A percentile compares a stretch with the other conserved stretches of the same genome.
phyloP scores from a whole-genome alignment of 2,888 invertebrate species.

The Meganola albula region DNA sequence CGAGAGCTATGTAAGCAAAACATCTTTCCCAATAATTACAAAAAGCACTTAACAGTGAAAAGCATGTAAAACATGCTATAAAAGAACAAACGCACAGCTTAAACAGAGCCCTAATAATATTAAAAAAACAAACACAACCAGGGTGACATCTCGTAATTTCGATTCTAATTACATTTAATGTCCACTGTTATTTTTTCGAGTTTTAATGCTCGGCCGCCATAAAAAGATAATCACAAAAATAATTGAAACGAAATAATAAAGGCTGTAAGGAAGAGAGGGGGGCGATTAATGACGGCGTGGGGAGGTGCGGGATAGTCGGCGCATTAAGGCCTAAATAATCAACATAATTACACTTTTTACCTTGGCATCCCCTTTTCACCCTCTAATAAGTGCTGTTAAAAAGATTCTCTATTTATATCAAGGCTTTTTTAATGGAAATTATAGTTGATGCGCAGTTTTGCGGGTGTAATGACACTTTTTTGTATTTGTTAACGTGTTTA shows the following conservation, averaged over 20 bases:
- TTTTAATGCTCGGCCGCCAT: conserved; percentile 73
- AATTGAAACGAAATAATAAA: conserved; percentile 78
- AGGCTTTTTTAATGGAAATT: conserved; percentile 33
- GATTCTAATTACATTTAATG: conserved; percentile 74
- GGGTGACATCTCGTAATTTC: conserved; percentile 70
- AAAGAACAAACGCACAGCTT: conserved; percentile 27
- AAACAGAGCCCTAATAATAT: conserved; percentile 39
- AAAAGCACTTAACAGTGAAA: conserved; percentile 16
- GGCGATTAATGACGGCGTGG: conserved; percentile 65
- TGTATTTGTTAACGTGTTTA: too few relatives aligned
- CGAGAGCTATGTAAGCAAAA: too few relatives aligned
- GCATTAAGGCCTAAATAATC: conserved; percentile 77
- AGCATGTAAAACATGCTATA: conserved; percentile 24
- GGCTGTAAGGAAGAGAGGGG: conserved; percentile 46
- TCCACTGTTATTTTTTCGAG: conserved; percentile 72
- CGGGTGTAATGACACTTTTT: conserved; percentile 24
- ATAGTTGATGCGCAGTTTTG: conserved; percentile 38
- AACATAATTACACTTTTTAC: conserved; percentile 77
- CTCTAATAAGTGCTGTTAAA: conserved; percentile 57
- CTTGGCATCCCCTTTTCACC: conserved; percentile 61
- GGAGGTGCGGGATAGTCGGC: conserved; percentile 64
- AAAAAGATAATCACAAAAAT: conserved; percentile 78
- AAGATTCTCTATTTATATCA: conserved; percentile 57
- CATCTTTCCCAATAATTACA: conserved; percentile 16
- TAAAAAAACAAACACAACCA: conserved; percentile 42